Conservation (phyloP, 2,113 vertebrate genomes). For the Bucco capensis region DNA sequence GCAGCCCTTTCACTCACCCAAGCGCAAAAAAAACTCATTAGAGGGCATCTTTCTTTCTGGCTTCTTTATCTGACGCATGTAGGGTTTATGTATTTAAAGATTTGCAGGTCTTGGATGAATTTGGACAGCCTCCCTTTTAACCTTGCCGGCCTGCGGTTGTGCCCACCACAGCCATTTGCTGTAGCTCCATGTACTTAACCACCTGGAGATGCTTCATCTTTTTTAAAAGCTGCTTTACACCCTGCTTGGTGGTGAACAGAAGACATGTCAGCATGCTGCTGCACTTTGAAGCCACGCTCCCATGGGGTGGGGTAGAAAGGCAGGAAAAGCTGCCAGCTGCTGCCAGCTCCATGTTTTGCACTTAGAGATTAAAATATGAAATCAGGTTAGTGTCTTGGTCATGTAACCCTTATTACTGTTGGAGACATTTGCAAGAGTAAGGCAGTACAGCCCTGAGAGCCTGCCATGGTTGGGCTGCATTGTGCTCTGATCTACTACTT, state of each 20-base stretch:
- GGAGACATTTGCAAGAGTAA: not conserved
- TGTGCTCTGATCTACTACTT: not conserved
- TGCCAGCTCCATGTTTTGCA: not conserved
- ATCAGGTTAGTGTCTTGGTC: not conserved
- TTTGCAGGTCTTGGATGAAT: conserved; percentile 71
- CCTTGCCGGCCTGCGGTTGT: not conserved
- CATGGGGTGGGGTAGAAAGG: not conserved
- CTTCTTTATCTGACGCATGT: conserved; percentile 71
- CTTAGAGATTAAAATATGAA: not conserved
- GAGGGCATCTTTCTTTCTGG: conserved; percentile 74
- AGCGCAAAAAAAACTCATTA: conserved; percentile 92
- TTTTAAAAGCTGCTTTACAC: not conserved
- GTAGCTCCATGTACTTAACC: not conserved
- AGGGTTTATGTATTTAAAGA: conserved; percentile 72
- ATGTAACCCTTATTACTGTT: not conserved
- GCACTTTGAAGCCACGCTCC: not conserved
- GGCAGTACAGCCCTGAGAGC: not conserved
- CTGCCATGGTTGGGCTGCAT: not conserved
- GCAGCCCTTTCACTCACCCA: conserved; percentile 83
- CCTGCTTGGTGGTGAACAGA: not conserved
- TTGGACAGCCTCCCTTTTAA: conserved; percentile 55
- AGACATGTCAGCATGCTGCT: not conserved
- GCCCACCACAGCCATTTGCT: not conserved
- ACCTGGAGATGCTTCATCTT: not conserved
- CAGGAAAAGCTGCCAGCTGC: not conserved